Evolutionary conservation across 1,140 invertebrate species (phyloP).

Genomic region (Nilaparvata lugens): DNA sequence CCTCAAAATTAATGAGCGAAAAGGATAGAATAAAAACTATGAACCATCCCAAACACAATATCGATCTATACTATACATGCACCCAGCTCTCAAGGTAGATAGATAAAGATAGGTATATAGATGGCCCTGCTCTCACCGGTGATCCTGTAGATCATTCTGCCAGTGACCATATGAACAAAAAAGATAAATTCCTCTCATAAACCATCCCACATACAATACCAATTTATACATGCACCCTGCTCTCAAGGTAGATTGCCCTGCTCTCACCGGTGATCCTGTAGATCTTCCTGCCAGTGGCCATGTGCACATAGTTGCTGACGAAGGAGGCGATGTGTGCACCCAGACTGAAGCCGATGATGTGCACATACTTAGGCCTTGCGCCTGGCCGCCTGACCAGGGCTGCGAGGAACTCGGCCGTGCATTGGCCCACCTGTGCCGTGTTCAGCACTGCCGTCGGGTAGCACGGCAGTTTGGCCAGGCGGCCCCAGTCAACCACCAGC

Average conservation of each 20-base stretch:
- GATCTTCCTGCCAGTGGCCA: slow-evolving; percentile 35
- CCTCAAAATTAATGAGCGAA: too few species aligned
- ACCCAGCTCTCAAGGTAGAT: too few species aligned
- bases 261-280: slow-evolving; percentile 47
- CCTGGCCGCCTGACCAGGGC: slow-evolving; percentile 18
- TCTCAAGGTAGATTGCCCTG: too few species aligned
- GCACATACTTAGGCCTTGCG: slow-evolving; percentile 44
- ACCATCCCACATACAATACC: too few species aligned
- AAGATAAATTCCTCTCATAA: too few species aligned
- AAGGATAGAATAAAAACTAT: too few species aligned
- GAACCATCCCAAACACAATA: too few species aligned
- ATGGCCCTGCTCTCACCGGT: slow-evolving; percentile 41
- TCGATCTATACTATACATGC: too few species aligned
- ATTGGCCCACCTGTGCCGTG: slow-evolving; percentile 48
- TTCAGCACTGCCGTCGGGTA: slow-evolving; percentile 55
- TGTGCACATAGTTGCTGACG: slow-evolving; percentile 41
- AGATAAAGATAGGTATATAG: too few species aligned
- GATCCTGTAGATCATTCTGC: slow-evolving; percentile 42
- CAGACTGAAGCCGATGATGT: slow-evolving; percentile 60
- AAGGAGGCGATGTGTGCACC: slow-evolving; percentile 53
- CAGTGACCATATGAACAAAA: slow-evolving; percentile 37
- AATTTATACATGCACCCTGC: too few species aligned
- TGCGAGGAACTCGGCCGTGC: slow-evolving; percentile 30
- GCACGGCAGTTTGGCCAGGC: slow-evolving; percentile 48
- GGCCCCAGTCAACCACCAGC: slow-evolving; percentile 54